phyloP scores from a whole-genome alignment of 2,113 vertebrate species.

The Poeciliopsis prolifica region DNA sequence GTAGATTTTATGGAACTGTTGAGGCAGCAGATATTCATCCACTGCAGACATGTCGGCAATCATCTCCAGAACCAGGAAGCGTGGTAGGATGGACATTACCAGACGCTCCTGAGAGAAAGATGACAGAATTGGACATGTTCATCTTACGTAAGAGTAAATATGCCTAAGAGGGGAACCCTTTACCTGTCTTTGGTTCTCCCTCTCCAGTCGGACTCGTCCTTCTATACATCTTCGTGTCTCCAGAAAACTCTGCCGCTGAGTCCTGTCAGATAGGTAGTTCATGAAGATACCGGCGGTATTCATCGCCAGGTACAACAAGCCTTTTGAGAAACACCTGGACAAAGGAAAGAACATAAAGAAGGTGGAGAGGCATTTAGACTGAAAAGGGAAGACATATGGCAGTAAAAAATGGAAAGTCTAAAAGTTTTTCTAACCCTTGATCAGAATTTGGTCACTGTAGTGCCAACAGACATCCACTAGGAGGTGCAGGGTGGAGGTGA shows the following conservation, averaged over 20 bases:
- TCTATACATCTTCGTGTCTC: conserved; percentile 92
- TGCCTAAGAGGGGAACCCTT: conserved; percentile 12
- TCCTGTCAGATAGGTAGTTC: conserved; percentile 89
- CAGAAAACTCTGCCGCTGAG: conserved; percentile 90
- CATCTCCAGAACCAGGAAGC: conserved; percentile 73
- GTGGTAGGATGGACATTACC: conserved; percentile 72
- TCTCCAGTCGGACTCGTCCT: conserved; percentile 86
- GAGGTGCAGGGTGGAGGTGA: conserved; percentile 65
- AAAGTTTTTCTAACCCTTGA: conserved; percentile 48
- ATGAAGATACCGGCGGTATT: conserved; percentile 92
- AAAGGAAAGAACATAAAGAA: too few species aligned
- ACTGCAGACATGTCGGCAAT: conserved; percentile 64
- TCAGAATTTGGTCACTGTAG: conserved; percentile 38
- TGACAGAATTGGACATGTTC: too few species aligned
- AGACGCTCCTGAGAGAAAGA: conserved; percentile 57
- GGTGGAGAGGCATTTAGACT: not conserved
- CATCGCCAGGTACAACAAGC: conserved; percentile 89
- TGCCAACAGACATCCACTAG: conserved; percentile 55
- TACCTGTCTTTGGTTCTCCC: conserved; percentile 91
- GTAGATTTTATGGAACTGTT: conserved; percentile 75
- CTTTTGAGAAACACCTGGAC: conserved; percentile 84
- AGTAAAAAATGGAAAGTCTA: not conserved
- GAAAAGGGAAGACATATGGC: not conserved
- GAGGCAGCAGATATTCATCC: conserved; percentile 60
- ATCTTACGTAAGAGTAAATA: not conserved